Conservation (phyloP, 2,888 invertebrate species). For the Catocala sponsa region DNA sequence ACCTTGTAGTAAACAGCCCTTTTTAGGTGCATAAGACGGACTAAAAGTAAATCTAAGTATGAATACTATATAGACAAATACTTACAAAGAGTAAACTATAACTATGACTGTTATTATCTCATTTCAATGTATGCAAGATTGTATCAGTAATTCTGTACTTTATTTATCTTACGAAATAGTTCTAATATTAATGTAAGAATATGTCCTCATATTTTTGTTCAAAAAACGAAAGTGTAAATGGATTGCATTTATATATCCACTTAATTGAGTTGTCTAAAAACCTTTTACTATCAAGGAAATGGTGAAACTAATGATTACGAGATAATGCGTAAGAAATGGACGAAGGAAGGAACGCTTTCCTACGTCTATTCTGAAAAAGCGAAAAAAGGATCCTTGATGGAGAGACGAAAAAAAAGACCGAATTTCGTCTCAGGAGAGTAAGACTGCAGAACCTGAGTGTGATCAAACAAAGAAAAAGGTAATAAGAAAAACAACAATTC, state of each 20-base stretch:
- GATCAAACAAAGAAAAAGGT: constrained; percentile 52
- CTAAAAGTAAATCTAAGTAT: no score
- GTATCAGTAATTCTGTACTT: no score
- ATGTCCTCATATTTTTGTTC: background rate
- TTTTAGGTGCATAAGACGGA: no score
- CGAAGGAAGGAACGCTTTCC: constrained; percentile 78
- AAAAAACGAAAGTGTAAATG: constrained; percentile 54
- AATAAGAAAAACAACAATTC: constrained; percentile 39
- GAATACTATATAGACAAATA: no score
- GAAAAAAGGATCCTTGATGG: constrained; percentile 83
- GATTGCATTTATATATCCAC: constrained; percentile 64
- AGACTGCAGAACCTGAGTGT: constrained; percentile 83
- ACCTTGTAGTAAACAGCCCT: no score
- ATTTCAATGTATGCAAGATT: no score
- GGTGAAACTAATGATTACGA: constrained; percentile 83
- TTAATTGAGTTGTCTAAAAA: constrained; percentile 77
- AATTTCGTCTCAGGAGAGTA: constrained; percentile 87
- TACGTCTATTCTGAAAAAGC: constrained; percentile 83
- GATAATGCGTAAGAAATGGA: constrained; percentile 86
- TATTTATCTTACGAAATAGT: no score
- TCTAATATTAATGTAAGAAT: no score
- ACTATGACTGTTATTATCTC: no score
- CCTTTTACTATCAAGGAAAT: constrained; percentile 76
- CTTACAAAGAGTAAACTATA: no score
- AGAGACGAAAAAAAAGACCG: constrained; percentile 83